A percentile compares a stretch with the other conserved stretches of the same genome.
phyloP scores from a whole-genome alignment of 2,797 vertebrate species.

The Pyrocephalus nanus region DNA sequence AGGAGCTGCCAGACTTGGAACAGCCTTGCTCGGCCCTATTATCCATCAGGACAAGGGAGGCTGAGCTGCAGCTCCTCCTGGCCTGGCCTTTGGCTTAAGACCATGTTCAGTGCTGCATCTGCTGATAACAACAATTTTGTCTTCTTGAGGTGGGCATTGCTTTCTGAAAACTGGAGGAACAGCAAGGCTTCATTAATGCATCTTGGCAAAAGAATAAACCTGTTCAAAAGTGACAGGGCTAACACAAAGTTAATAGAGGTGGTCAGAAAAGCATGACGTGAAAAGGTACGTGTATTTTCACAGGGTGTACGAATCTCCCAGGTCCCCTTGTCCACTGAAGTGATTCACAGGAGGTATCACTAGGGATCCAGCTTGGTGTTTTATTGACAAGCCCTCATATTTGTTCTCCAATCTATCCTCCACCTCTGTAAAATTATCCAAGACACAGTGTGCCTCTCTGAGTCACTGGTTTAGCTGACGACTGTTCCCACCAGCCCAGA shows the following conservation, averaged over 20 bases:
- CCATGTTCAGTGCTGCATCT: rapidly evolving
- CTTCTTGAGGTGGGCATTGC: too few relatives aligned
- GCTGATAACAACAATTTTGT: neutral
- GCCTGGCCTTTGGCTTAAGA: neutral
- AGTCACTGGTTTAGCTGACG: constrained; percentile 1
- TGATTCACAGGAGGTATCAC: neutral
- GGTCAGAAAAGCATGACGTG: neutral
- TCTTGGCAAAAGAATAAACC: neutral
- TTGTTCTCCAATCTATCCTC: neutral
- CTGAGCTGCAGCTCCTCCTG: neutral
- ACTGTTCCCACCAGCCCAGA: neutral
- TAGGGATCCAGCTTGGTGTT: neutral
- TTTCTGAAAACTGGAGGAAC: neutral
- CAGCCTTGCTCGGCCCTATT: neutral
- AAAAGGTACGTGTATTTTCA: neutral
- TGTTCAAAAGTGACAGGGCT: neutral
- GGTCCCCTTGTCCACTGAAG: neutral
- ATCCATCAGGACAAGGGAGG: neutral
- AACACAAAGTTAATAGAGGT: neutral
- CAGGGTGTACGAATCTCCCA: neutral
- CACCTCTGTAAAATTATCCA: neutral
- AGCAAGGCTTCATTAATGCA: neutral
- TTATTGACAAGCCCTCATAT: neutral
- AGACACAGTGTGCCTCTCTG: neutral
- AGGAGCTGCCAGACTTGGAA: neutral